Evolutionary conservation across 2,113 vertebrate species (phyloP), one percentile per base, ranked within the genome.

Genomic region (Tetrao urogallus): DNA sequence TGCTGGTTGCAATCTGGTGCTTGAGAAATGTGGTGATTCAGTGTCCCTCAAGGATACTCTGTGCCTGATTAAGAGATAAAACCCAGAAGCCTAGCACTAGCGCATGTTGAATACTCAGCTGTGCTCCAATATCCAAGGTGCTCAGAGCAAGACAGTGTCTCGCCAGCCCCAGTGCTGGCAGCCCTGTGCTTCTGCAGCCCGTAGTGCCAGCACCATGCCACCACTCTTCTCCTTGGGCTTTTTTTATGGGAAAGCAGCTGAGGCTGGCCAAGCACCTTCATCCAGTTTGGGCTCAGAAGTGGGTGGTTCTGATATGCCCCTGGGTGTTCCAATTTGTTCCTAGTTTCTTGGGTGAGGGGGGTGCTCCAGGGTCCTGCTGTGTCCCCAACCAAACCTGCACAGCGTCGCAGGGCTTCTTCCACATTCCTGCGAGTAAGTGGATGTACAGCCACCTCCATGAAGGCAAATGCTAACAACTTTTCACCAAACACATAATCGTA

Each of bases 51-150:
- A 80, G 72, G 88, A 89, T 19, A 86, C 74, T 58, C 89, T 96
- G 91, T 61, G 78, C 66, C 91, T 95, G 74, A 75, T 92, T 75
- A 91, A 11, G 72, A 90, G 92, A 91, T 47, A 74, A 88, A 88
- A 65, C 52, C 90, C 86, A 94, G 94, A 86, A 94, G 65, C 69
- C 79, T 13, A 27, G 50, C 20, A 6, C 47, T 89, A 36, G 36
- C 36, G 8, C 86, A 34, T 57, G n/a, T 52, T 71, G 60, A 89
- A 54, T n/a, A 50, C 54, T 47, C 57, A 77, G 30, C 4, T 36
- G 24, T 66, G 63, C 0, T 0, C 75, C 89, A 85, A 60, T 67
- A 64, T 38, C 69, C 56, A 80, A 50, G 67, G 42, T 1, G 0
- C n/a, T 42, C 70, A 72, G 70, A 88, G 50, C 65, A 72, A 54